Conservation (phyloP, 2,888 invertebrate genomes). For the Cephus nigrinus region DNA sequence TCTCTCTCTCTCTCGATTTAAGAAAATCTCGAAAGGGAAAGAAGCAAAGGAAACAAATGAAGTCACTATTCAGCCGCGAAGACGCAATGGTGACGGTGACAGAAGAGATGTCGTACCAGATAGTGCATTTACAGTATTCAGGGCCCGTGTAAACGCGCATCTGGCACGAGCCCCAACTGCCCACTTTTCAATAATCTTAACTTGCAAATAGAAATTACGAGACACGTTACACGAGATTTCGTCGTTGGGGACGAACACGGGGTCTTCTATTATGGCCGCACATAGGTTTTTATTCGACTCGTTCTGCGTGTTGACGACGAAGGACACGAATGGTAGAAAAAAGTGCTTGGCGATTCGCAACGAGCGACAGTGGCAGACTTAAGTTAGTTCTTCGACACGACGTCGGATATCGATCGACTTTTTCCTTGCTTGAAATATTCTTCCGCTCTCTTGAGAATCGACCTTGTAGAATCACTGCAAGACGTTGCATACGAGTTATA, state of each 20-base stretch:
- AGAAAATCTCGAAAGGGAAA: background rate
- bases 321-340: background rate
- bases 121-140: slow-evolving; percentile 98
- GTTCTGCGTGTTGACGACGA: background rate
- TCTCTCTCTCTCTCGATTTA: background rate
- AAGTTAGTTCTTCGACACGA: background rate
- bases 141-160: slow-evolving; percentile 93
- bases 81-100: slow-evolving; percentile 46
- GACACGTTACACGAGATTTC: background rate
- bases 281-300: background rate
- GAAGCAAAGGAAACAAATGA: background rate
- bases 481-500: background rate
- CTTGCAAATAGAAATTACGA: background rate
- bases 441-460: background rate
- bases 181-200: slow-evolving; percentile 39
- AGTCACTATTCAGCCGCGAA: slow-evolving; percentile 3
- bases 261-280: background rate
- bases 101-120: slow-evolving; percentile 96
- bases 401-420: background rate
- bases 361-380: background rate
- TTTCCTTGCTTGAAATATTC: background rate
- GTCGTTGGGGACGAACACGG: background rate
- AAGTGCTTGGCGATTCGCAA: background rate
- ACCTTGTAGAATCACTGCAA: background rate
- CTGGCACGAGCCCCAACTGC: slow-evolving; percentile 93